Evolutionary conservation across 2,888 invertebrate species (phyloP), one percentile per base, ranked within the genome.

Genomic region (Phengaris arion): DNA sequence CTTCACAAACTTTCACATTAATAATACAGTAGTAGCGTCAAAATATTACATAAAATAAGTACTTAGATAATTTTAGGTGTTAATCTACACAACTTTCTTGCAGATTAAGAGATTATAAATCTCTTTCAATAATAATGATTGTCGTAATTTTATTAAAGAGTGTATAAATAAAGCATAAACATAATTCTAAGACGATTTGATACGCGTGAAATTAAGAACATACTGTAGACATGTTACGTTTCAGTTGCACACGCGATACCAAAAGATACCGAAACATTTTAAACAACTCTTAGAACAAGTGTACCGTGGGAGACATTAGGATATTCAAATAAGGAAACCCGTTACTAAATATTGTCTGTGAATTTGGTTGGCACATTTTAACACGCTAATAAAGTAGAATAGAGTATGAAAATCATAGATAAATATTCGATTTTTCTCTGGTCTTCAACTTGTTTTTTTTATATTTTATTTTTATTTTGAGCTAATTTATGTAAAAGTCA

Each of bases 271-370:
- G 46, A 48, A 46, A 69, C 48, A 48, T 48, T 48, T 69, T 8
- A 13, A 69, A 69, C 48, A 48, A 48, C 48, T 69, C 48, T 15
- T 69, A n/a, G 8, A 46, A 69, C 46, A 46, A 69, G 69, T 69
- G 48, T 69, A 69, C 69, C 69, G 69, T 69, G 69, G 48, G 69
- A 69, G 13, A 48, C 69, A 69, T 48, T 69, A 22, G 46, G 69
- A 69, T 69, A 69, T 69, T 69, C 69, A 69, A 69, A 69, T 69
- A 69, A 69, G 69, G 46, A 69, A 69, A 69, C 69, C 69, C 69
- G 69, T 69, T 69, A 69, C 9, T 48, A 48, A 69, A 69, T 69
- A 69, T 48, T 69, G 48, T 69, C 69, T 48, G 69, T 69, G 46
- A 69, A 69, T 48, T 69, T 69, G 69, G 46, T 9, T 45, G 64